Base-by-base conservation (phyloP, 30 jellyfish, hydroid and myxozoan genomes). In the Pseudorhiza aurosa region DNA sequence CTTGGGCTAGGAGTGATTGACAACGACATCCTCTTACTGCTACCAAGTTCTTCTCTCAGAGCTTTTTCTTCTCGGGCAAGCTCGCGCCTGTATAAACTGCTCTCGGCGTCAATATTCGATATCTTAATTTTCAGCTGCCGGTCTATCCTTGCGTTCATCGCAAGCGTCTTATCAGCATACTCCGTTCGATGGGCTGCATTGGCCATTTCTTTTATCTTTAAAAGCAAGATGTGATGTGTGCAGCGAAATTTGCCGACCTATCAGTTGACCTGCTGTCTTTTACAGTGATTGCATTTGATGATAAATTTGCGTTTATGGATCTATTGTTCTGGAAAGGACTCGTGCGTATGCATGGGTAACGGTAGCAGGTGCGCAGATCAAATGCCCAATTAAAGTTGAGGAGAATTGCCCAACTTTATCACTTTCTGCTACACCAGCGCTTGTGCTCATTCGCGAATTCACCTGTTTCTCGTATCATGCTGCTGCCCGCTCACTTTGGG, bases 81-180 rank as follows among this genome's bases (percentile, higher is more conserved):
- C n/a, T 80, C 84, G 15, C 82, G 82, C 30, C 60, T 37, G 77
- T 56, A 64, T 8, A 80, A 45, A 47, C 73, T 49, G 51, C 84
- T 80, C 65, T 70, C 91, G 26, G 91, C 77, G 58, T 80, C 84
- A 32, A 80, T 51, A 49, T 57, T 53, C 7, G 91, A 80, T 39
- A 84, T 84, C 67, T 75, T 62, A n/a, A 84, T 84, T 70, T 84
- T 71, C 43, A 84, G 58, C 68, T 72, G 82, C 11, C 95, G 95
- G 33, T 84, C 88, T 33, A 84, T 65, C 81, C 59, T 68, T 18
- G 83, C 88, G 65, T 84, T 84, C 40, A 59, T 60, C 11, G 95
- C 95, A 40, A 71, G 77, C 12, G 95, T 84, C 58, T 72, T 84
- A 62, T 84, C 95, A 25, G 78, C 72, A 27, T 68, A 72, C 64